Conservation (phyloP, 37 sponge, comb jelly and placozoan genomes). For the Ianthella basta region DNA sequence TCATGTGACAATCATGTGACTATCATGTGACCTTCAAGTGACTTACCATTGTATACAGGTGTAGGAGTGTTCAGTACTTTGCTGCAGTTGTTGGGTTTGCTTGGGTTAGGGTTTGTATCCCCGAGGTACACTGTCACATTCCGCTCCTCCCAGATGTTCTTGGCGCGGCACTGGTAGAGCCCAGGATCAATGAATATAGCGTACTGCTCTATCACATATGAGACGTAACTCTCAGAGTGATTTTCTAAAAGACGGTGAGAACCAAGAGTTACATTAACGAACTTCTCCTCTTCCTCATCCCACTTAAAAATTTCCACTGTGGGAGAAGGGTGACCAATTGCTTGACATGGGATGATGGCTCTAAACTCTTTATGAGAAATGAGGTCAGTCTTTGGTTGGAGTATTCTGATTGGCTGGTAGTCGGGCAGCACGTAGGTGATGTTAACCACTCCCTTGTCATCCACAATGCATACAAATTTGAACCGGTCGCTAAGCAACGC, state of each 20-base stretch:
- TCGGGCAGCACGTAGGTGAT: slow-evolving; percentile 12
- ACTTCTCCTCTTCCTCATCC: no score
- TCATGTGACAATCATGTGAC: no score
- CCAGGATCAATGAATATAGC: neutral
- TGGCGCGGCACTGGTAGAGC: neutral
- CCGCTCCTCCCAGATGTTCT: neutral
- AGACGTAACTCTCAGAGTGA: neutral
- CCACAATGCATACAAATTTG: neutral
- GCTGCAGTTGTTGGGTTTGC: no score
- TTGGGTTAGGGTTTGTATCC: neutral
- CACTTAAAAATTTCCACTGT: neutral
- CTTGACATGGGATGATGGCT: neutral
- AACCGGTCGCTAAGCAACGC: neutral
- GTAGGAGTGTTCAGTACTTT: no score
- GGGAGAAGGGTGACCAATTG: neutral
- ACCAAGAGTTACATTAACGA: neutral
- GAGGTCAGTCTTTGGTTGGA: neutral
- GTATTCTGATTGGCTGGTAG: slow-evolving; percentile 16
- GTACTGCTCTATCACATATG: neutral
- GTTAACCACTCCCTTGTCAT: neutral
- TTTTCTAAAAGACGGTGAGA: neutral
- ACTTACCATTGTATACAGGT: no score
- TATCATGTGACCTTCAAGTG: no score
- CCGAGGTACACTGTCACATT: neutral
- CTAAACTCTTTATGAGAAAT: neutral